A percentile compares a stretch with the other conserved stretches of the same genome.
Evolutionary conservation across 2,113 vertebrate genomes (phyloP).

Genomic region (Gorsachius goisagi): DNA sequence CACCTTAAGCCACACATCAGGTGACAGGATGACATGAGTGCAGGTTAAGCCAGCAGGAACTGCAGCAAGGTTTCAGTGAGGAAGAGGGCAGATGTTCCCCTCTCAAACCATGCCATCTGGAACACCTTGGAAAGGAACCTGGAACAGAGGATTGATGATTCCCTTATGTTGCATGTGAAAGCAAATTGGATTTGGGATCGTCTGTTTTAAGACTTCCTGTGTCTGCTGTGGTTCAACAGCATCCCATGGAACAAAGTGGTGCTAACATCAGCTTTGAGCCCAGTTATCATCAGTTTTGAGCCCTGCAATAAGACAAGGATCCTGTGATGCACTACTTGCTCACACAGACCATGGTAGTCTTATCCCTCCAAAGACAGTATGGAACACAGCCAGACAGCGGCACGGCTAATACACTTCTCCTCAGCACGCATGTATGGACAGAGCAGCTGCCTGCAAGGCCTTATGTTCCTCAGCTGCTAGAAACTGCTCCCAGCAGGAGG

Average conservation of each 20-base stretch:
- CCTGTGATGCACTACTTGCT: neutral
- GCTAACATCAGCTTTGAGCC: neutral
- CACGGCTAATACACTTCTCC: neutral
- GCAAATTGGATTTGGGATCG: neutral
- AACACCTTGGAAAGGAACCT: neutral
- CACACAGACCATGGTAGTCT: neutral
- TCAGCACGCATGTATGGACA: neutral
- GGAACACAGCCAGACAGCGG: neutral
- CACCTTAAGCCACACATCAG: neutral
- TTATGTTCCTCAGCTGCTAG: neutral
- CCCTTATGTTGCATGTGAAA: neutral
- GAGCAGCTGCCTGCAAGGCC: neutral
- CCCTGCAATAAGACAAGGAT: neutral
- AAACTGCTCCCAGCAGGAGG: neutral
- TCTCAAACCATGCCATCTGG: neutral
- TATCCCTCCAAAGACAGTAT: rapidly evolving
- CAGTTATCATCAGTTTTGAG: neutral
- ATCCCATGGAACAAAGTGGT: neutral
- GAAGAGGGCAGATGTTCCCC: neutral
- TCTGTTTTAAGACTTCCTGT: neutral
- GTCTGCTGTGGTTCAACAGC: neutral
- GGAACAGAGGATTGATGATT: neutral
- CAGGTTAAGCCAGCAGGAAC: neutral
- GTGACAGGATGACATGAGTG: neutral
- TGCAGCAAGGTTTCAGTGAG: neutral